Conservation (phyloP, 2,888 invertebrate species). For the Parapristionchus giblindavisi region DNA sequence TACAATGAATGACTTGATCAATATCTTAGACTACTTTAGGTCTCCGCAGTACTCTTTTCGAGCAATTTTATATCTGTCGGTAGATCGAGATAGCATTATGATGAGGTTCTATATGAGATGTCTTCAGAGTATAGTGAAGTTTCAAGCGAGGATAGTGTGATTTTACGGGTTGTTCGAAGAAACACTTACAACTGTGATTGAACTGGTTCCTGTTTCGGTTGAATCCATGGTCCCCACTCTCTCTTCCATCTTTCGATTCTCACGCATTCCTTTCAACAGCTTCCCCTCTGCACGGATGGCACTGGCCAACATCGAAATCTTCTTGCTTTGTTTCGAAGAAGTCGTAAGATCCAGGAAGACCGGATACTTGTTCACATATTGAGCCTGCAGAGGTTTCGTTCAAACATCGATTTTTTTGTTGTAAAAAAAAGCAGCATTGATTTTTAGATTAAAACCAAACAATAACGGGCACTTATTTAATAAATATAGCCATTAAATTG, state of each 20-base stretch:
- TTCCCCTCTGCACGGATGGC: slow-evolving; percentile 34
- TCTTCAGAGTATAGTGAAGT: too few species aligned
- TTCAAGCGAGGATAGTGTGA: neutral
- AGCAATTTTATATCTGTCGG: too few species aligned
- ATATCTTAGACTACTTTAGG: too few species aligned
- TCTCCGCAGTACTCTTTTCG: too few species aligned
- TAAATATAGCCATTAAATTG: too few species aligned
- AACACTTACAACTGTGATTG: neutral
- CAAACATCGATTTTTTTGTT: too few species aligned
- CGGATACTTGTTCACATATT: slow-evolving; percentile 60
- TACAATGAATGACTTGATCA: too few species aligned
- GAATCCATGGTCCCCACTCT: slow-evolving; percentile 16
- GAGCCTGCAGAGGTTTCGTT: slow-evolving; percentile 44
- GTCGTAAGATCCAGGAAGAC: slow-evolving; percentile 60
- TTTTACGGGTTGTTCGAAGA: neutral
- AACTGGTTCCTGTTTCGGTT: slow-evolving; percentile 11
- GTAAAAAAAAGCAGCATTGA: too few species aligned
- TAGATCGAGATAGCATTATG: too few species aligned
- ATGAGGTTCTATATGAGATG: too few species aligned
- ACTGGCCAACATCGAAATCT: slow-evolving; percentile 38
- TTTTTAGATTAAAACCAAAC: too few species aligned
- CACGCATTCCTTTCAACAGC: slow-evolving; percentile 12
- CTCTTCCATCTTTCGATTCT: neutral
- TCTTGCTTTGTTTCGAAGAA: slow-evolving; percentile 62
- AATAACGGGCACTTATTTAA: neutral